Evolutionary conservation across 2,888 invertebrate genomes (phyloP).

Genomic region (Pediacus dermestoides): DNA sequence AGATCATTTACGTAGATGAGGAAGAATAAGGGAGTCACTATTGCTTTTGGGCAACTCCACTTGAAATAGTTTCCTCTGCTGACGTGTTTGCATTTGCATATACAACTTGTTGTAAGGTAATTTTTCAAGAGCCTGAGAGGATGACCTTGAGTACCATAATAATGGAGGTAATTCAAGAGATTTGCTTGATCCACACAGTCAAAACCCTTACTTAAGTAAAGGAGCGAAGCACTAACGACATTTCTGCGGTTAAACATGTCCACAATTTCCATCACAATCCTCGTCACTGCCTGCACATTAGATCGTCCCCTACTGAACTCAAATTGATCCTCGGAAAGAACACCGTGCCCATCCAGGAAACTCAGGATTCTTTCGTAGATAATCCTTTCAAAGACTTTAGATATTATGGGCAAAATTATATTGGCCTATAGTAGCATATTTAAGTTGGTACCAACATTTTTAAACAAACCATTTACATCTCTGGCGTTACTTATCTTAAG

Average conservation of each 20-base stretch:
- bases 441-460: not conserved
- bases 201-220: not conserved
- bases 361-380: constrained; percentile 3
- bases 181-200: not conserved
- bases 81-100: too few species aligned
- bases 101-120: too few species aligned
- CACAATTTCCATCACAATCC: not conserved
- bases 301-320: not conserved
- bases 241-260: not conserved
- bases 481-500: too few species aligned
- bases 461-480: too few species aligned
- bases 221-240: not conserved
- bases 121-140: too few species aligned
- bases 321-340: constrained; percentile 1
- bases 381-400: constrained; percentile 7
- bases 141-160: too few species aligned
- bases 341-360: constrained; percentile 1
- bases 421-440: constrained; percentile 8
- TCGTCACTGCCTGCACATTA: not conserved
- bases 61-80: too few species aligned
- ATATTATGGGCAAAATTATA: constrained; percentile 1
- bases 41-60: too few species aligned
- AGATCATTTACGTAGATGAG: too few species aligned
- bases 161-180: too few species aligned
- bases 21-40: too few species aligned